These are phyloP conservation scores for Clostera curtula DNA, from an alignment of 2,888 invertebrate species.

Conservation along the genomic window DNA sequence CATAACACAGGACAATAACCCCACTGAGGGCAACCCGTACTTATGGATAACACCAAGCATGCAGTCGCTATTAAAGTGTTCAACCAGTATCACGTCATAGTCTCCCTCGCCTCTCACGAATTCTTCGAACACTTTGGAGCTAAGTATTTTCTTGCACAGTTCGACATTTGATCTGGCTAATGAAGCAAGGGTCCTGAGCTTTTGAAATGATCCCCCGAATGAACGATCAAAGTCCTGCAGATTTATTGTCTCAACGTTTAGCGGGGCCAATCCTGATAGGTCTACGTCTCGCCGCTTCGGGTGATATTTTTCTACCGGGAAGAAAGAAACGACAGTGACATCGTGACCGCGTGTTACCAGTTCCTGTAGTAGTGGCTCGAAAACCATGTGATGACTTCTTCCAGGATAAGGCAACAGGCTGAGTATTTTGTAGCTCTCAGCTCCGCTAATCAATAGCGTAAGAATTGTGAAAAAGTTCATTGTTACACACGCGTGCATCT, in stretches of 20 bases:
- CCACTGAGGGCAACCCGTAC: slow-evolving; percentile 51
- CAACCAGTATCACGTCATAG: slow-evolving; percentile 65
- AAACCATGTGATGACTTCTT: slow-evolving; percentile 67
- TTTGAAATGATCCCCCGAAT: slow-evolving; percentile 15
- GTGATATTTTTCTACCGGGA: slow-evolving; percentile 31
- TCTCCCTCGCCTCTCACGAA: slow-evolving; percentile 35
- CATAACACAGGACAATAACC: slow-evolving; percentile 46
- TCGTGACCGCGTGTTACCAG: slow-evolving; percentile 55
- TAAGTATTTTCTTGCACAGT: slow-evolving; percentile 35
- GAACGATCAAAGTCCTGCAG: slow-evolving; percentile 25
- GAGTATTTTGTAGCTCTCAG: slow-evolving; percentile 39
- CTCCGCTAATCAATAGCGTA: slow-evolving; percentile 13
- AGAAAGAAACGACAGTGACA: slow-evolving; percentile 62
- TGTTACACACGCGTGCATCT: slow-evolving; percentile 12
- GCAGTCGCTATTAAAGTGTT: slow-evolving; percentile 66
- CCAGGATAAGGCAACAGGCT: slow-evolving; percentile 59
- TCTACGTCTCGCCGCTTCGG: slow-evolving; percentile 38
- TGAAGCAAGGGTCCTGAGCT: slow-evolving; percentile 11
- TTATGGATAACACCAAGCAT: slow-evolving; percentile 55
- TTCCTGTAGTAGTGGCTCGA: slow-evolving; percentile 55
- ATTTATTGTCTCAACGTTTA: slow-evolving; percentile 35
- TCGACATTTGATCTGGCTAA: slow-evolving; percentile 26
- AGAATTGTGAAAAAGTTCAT: slow-evolving; percentile 16
- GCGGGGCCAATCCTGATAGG: slow-evolving; percentile 23
- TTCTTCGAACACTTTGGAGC: slow-evolving; percentile 32